phyloP scores from a whole-genome alignment of 2,888 invertebrate species.

The Alloscopus bannaensis region DNA sequence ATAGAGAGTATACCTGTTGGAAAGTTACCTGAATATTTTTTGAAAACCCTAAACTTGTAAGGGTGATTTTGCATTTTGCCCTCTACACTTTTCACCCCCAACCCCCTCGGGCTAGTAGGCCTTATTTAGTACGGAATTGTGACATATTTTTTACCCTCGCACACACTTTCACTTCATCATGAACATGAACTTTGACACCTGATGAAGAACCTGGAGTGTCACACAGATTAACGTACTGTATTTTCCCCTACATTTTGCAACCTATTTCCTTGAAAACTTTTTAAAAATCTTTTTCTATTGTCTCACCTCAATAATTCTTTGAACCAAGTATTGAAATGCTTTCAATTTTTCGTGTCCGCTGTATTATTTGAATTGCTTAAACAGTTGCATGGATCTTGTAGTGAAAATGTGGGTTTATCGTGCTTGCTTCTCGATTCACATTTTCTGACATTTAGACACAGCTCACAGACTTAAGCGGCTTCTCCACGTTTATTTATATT shows the following conservation, averaged over 20 bases:
- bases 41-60: neutral
- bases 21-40: neutral
- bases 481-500: no score
- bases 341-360: neutral
- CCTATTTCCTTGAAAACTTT: neutral
- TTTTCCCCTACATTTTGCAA: neutral
- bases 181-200: slow-evolving; percentile 13
- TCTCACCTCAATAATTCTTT: neutral
- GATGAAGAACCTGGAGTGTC: neutral
- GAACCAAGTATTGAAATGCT: neutral
- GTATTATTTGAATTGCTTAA: neutral
- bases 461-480: no score
- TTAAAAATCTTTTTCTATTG: neutral
- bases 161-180: slow-evolving; percentile 21
- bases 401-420: neutral
- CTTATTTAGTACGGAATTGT: no score
- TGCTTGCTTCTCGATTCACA: neutral
- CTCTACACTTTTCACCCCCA: neutral
- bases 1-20: no score
- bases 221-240: neutral
- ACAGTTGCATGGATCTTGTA: neutral
- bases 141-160: neutral
- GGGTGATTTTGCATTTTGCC: neutral
- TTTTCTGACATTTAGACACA: no score
- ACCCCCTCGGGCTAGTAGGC: no score